Evolutionary conservation across 2,113 vertebrate species (phyloP).

Genomic region (Apodemus speciosus): DNA sequence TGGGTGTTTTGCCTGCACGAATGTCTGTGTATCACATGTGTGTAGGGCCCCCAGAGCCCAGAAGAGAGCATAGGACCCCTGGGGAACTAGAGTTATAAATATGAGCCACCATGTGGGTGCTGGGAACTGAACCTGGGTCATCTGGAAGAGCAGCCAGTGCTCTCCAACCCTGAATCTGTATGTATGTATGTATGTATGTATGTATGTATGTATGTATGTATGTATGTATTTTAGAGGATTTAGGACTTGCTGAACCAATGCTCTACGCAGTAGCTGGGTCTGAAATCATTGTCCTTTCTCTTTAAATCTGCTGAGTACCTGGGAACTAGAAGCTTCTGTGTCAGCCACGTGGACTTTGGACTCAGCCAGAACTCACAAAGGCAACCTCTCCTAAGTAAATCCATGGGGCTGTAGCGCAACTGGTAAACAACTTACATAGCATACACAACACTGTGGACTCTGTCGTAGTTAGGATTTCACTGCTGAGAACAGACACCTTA

Average conservation of each 20-base stretch:
- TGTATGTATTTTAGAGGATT: not conserved
- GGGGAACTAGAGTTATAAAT: not conserved
- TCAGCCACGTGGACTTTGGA: not conserved
- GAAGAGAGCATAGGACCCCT: not conserved
- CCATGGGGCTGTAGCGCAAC: not conserved
- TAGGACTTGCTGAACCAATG: not conserved
- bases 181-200: too few species aligned
- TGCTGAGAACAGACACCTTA: too few species aligned
- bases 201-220: too few species aligned
- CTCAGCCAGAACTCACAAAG: not conserved
- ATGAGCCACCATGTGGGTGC: not conserved
- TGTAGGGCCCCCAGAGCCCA: not conserved
- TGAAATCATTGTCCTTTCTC: not conserved
- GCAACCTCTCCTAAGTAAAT: not conserved
- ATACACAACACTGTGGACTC: not conserved
- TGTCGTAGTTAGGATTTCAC: not conserved
- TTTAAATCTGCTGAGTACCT: not conserved
- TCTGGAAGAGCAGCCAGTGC: not conserved
- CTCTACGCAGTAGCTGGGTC: not conserved
- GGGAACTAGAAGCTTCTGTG: not conserved
- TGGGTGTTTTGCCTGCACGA: not conserved
- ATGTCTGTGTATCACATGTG: not conserved
- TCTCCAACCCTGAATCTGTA: not conserved
- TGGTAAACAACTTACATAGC: not conserved
- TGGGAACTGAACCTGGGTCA: not conserved